phyloP scores from a whole-genome alignment of 2,113 vertebrate genomes.

The Callaeas wilsoni region DNA sequence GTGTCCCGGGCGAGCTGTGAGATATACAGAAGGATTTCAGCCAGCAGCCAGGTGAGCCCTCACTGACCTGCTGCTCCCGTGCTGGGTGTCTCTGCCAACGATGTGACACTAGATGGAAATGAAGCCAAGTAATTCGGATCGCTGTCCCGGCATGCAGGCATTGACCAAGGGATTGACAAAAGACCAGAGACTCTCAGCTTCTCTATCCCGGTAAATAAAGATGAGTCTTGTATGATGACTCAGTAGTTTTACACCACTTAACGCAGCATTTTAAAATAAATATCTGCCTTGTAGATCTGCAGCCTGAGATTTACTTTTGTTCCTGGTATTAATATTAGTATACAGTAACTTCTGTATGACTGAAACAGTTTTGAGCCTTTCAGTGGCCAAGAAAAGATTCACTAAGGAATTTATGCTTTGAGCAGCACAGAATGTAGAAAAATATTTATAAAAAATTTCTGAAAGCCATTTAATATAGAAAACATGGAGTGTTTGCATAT shows the following conservation, averaged over 20 bases:
- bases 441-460: background rate
- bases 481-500: background rate
- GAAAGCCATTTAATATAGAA: background rate
- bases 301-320: background rate
- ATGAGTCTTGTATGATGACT: background rate
- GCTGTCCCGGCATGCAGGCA: background rate
- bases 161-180: background rate
- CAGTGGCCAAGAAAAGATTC: background rate
- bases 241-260: background rate
- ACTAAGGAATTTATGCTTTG: background rate
- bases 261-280: background rate
- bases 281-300: background rate
- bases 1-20: background rate
- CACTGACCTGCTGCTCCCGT: background rate
- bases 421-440: background rate
- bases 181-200: background rate
- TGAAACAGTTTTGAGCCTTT: background rate
- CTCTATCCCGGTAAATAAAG: background rate
- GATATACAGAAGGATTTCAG: background rate
- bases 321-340: background rate
- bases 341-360: background rate
- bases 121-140: background rate
- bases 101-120: background rate
- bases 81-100: fast-evolving
- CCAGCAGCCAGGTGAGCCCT: background rate